A percentile compares a stretch with the other conserved stretches of the same genome.
phyloP scores from a whole-genome alignment of 2,113 vertebrate genomes.

The Gopherus evgoodei region DNA sequence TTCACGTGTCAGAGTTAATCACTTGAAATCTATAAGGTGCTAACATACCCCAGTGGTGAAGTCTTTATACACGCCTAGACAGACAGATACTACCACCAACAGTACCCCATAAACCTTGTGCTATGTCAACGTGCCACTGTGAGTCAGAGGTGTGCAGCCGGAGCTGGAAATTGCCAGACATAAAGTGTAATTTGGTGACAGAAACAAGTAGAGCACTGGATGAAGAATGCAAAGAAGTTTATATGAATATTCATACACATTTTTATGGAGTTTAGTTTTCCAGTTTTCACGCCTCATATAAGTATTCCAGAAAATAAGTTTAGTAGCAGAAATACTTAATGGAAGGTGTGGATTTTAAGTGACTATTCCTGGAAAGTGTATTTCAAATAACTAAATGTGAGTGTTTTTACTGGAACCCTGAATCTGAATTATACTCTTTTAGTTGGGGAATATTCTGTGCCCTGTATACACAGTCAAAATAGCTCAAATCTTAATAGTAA shows the following conservation, averaged over 20 bases:
- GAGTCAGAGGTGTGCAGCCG: neutral
- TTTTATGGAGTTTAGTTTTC: neutral
- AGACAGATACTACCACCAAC: neutral
- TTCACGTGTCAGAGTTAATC: neutral
- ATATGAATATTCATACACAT: neutral
- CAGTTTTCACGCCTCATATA: neutral
- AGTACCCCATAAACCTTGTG: neutral
- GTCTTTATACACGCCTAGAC: neutral
- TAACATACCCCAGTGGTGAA: neutral
- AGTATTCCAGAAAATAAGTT: neutral
- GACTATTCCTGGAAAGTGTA: neutral
- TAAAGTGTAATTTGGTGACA: neutral
- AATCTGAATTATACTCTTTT: neutral
- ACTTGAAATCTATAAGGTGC: neutral
- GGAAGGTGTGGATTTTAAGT: neutral
- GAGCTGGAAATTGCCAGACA: neutral
- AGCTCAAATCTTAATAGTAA: neutral
- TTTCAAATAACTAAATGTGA: neutral
- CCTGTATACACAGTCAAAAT: neutral
- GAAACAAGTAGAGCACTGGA: neutral
- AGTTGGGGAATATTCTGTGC: neutral
- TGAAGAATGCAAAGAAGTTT: neutral
- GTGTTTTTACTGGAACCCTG: neutral
- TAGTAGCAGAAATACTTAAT: neutral
- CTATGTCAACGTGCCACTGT: neutral